Evolutionary conservation across 1,140 invertebrate genomes (phyloP).

Genomic region (Oreohelix idahoensis): DNA sequence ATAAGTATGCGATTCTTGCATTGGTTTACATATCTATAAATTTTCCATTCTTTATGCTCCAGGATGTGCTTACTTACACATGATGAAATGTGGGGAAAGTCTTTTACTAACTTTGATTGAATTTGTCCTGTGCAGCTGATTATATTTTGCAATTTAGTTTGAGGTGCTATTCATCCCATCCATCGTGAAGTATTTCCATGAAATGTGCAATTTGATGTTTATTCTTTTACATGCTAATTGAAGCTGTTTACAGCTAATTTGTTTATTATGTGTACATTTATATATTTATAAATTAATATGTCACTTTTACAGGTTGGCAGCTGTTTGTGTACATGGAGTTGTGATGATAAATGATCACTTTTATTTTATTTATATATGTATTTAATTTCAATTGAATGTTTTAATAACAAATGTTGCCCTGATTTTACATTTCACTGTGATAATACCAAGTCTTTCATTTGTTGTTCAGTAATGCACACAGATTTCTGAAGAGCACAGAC

Average conservation of each 20-base stretch:
- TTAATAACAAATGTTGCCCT: background rate
- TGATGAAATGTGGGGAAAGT: too few species aligned
- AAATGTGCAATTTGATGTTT: background rate
- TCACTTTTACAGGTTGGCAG: background rate
- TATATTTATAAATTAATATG: background rate
- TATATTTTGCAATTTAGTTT: background rate
- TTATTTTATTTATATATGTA: too few species aligned
- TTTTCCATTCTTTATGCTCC: too few species aligned
- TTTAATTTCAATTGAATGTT: too few species aligned
- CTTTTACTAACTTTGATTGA: too few species aligned
- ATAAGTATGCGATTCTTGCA: too few species aligned
- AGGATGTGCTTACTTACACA: too few species aligned
- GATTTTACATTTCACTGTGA: background rate
- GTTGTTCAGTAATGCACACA: background rate
- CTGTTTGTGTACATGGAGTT: background rate
- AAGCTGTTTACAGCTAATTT: background rate
- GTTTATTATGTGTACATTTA: background rate
- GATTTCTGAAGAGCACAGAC: background rate
- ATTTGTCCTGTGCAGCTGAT: too few species aligned
- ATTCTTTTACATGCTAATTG: background rate
- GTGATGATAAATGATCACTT: background rate
- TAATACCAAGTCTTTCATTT: slow-evolving; percentile 17
- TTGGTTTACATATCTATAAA: too few species aligned
- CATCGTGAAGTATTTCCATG: background rate
- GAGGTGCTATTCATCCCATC: background rate